phyloP scores from a whole-genome alignment of 2,888 invertebrate species.

The Coremacera marginata region DNA sequence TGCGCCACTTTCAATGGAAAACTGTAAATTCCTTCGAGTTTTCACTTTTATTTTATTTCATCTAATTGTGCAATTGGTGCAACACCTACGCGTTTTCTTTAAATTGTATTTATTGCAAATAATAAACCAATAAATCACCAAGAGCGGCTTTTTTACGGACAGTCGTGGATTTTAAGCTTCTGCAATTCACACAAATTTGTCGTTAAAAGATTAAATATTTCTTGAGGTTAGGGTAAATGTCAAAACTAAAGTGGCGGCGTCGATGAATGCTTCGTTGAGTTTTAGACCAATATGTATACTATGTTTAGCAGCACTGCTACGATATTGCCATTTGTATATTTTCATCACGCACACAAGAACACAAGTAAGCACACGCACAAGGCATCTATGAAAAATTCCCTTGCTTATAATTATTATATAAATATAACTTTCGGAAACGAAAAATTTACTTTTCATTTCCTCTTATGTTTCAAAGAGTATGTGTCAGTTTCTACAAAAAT shows the following conservation, averaged over 20 bases:
- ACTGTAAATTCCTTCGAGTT: background rate
- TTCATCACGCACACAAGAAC: too few species aligned
- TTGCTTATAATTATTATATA: too few species aligned
- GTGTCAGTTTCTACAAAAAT: too few species aligned
- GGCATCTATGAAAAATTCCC: too few species aligned
- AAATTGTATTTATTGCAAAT: background rate
- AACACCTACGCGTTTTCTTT: background rate
- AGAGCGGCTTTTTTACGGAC: slow-evolving; percentile 12
- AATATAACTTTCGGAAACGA: too few species aligned
- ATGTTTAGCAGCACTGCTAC: slow-evolving; percentile 3
- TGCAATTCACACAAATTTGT: slow-evolving; percentile 21
- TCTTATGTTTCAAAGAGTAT: too few species aligned
- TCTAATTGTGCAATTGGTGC: slow-evolving; percentile 10
- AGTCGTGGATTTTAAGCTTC: background rate
- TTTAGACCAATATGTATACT: background rate
- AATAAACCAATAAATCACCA: background rate
- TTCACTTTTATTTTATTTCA: background rate
- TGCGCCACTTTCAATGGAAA: background rate
- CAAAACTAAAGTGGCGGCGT: slow-evolving; percentile 39
- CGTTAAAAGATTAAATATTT: slow-evolving; percentile 35
- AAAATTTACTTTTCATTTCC: too few species aligned
- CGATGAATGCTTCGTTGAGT: slow-evolving; percentile 40
- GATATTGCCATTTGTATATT: too few species aligned
- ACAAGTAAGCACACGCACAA: too few species aligned
- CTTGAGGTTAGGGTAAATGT: slow-evolving; percentile 38